phyloP scores from a whole-genome alignment of 1,140 invertebrate genomes.

The Lepidostoma basale region DNA sequence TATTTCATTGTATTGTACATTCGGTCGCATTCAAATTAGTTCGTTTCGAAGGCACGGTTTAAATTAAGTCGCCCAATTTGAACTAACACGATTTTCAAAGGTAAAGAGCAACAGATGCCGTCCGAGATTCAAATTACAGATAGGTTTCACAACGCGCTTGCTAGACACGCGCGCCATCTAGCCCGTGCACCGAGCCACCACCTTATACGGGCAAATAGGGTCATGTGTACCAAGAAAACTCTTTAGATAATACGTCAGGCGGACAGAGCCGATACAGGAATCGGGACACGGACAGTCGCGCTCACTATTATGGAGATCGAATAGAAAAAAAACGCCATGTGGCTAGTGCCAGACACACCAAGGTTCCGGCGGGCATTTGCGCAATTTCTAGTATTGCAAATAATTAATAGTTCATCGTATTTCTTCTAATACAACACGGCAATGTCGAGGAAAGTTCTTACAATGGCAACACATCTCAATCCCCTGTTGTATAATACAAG shows the following conservation, averaged over 20 bases:
- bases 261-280: constrained; percentile 8
- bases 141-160: background rate
- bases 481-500: no score
- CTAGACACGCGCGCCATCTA: background rate
- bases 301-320: constrained; percentile 3
- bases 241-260: constrained; percentile 11
- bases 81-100: background rate
- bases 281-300: constrained; percentile 15
- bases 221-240: constrained; percentile 21
- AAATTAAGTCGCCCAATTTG: no score
- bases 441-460: no score
- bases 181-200: constrained; percentile 3
- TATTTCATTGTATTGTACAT: no score
- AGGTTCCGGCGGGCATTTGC: no score
- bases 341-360: background rate
- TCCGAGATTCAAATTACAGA: background rate
- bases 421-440: no score
- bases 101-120: background rate
- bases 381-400: no score
- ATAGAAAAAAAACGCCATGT: constrained; percentile 1
- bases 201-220: constrained; percentile 31
- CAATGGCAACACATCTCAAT: no score
- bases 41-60: no score
- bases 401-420: no score
- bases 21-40: no score